Base-by-base conservation (phyloP, 2,888 invertebrate species). In the Hermaeophaga mercurialis region DNA sequence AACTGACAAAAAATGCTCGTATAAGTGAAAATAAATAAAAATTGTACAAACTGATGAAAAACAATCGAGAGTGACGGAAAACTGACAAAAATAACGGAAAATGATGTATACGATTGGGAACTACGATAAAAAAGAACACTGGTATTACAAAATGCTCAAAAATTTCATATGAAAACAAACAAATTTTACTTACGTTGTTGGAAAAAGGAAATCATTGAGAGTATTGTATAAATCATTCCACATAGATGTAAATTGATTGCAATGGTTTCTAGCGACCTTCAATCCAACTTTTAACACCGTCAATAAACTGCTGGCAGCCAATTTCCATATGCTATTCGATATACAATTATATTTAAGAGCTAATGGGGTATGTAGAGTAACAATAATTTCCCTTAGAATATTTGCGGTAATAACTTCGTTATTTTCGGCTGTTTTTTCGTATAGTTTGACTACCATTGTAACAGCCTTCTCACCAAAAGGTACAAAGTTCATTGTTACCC, bases 151-250 rank as follows among this genome's bases (percentile, higher is more conserved):
- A n/a, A n/a, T n/a, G n/a, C n/a, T n/a, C n/a, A n/a, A n/a, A n/a
- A n/a, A n/a, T n/a, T n/a, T n/a, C n/a, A n/a, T n/a, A n/a, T n/a
- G n/a, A n/a, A n/a, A n/a, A n/a, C n/a, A n/a, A 12, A n/a, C 44
- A 44, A 18, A 45, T 31, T 26, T 8, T 45, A 72, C 70, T 75
- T 78, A 90, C 90, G 85, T 87, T 71, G 85, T 85, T 6, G 92
- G 91, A 74, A 98, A 98, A 55, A 98, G 82, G 76, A 96, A 97
- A 52, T 92, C 90, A 70, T 97, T 94, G 28, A 98, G 79, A 0
- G 94, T 90, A 47, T 84, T 84, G 0, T 92, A 93, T 54, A 98
- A 80, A 67, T 89, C 89, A 50, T 87, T 85, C 98, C 98, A 98
- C 81, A 92, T 89, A 45, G 82, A 82, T 50, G 82, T 79, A 75